phyloP scores from a whole-genome alignment of 2,888 invertebrate species.

The Drosophila affinis region DNA sequence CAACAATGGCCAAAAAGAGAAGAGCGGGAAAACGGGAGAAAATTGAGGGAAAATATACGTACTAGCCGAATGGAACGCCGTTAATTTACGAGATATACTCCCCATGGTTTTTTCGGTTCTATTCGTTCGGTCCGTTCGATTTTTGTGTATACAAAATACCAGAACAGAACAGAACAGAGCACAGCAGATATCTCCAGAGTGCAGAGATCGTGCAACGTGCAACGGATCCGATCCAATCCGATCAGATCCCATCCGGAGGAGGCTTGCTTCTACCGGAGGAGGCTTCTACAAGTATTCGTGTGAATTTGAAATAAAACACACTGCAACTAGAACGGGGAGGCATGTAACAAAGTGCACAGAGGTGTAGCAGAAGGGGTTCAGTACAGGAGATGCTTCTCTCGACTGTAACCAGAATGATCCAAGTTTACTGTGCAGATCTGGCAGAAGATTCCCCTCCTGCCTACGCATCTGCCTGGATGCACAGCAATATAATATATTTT shows the following conservation, averaged over 20 bases:
- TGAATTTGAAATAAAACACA: slow-evolving; percentile 77
- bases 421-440: too few species aligned
- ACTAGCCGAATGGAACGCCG: slow-evolving; percentile 61
- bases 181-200: slow-evolving; percentile 3
- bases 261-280: neutral
- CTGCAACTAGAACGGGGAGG: slow-evolving; percentile 43
- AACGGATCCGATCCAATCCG: too few species aligned
- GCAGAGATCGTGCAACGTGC: slow-evolving; percentile 15
- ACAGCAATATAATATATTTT: too few species aligned
- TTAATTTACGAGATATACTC: slow-evolving; percentile 79
- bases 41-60: slow-evolving; percentile 10
- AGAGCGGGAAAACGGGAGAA: slow-evolving; percentile 19
- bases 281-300: slow-evolving; percentile 56
- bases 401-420: neutral
- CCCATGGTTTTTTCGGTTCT: slow-evolving; percentile 60
- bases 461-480: too few species aligned
- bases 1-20: slow-evolving; percentile 50
- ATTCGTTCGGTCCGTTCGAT: slow-evolving; percentile 25
- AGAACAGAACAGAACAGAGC: neutral
- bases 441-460: too few species aligned
- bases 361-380: neutral
- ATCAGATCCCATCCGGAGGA: slow-evolving; percentile 2
- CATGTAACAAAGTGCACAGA: slow-evolving; percentile 16
- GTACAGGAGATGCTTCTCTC: too few species aligned
- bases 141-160: slow-evolving; percentile 59